Evolutionary conservation across 2,888 invertebrate species (phyloP).

Genomic region (Helicoverpa assulta): DNA sequence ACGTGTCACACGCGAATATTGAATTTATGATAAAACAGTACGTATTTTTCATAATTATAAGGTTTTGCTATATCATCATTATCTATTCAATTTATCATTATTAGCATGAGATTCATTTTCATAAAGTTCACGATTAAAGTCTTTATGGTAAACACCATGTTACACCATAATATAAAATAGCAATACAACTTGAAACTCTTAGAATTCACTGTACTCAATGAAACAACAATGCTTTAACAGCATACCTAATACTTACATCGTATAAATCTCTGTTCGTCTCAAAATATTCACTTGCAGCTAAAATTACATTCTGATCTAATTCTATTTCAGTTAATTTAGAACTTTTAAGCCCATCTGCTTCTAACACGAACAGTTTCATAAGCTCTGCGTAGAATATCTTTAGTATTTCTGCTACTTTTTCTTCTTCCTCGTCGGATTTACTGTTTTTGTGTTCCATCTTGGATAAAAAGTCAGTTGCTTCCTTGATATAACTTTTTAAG

Average conservation of each 20-base stretch:
- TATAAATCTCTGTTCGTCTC: slow-evolving; percentile 88
- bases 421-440: slow-evolving; percentile 61
- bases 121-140: too few species aligned
- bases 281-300: slow-evolving; percentile 85
- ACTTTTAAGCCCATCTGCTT: slow-evolving; percentile 73
- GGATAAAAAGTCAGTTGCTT: slow-evolving; percentile 34
- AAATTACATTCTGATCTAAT: slow-evolving; percentile 82
- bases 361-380: slow-evolving; percentile 82
- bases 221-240: too few species aligned
- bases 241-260: slow-evolving; percentile 80
- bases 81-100: slow-evolving; percentile 10
- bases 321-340: slow-evolving; percentile 78
- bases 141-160: too few species aligned
- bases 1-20: slow-evolving; percentile 52
- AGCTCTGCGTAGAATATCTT: slow-evolving; percentile 82
- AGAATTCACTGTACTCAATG: too few species aligned
- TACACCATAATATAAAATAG: too few species aligned
- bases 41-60: slow-evolving; percentile 24
- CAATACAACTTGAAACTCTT: too few species aligned
- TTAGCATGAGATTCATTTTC: not conserved
- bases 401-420: slow-evolving; percentile 71
- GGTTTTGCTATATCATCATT: slow-evolving; percentile 7
- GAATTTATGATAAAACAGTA: slow-evolving; percentile 11
- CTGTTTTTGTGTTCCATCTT: slow-evolving; percentile 38
- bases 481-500: slow-evolving; percentile 33